Percentiles rank a stretch among this genome's conserved stretches.
phyloP scores from a whole-genome alignment of 2,113 vertebrate genomes.

The Corydoras sp. region DNA sequence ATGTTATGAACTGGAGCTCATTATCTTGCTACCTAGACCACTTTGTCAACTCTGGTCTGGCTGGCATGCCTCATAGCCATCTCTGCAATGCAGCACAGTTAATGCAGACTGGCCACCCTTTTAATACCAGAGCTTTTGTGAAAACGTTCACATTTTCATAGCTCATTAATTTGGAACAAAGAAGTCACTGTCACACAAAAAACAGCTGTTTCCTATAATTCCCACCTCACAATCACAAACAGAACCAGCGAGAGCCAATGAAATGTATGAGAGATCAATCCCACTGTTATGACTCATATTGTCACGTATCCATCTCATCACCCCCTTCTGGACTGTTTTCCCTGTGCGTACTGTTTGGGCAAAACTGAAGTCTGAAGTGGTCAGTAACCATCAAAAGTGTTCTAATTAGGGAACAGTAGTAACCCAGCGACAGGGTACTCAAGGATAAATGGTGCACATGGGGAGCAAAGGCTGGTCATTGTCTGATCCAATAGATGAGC shows the following conservation, averaged over 20 bases:
- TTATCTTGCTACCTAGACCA: constrained; percentile 16
- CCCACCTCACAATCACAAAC: constrained; percentile 44
- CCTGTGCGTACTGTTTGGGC: too few species aligned
- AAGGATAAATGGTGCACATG: too few species aligned
- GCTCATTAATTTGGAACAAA: constrained; percentile 60
- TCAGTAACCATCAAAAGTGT: too few species aligned
- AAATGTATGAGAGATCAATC: constrained; percentile 21
- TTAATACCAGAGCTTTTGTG: constrained; percentile 61
- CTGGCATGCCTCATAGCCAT: constrained; percentile 55
- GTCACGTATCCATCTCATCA: too few species aligned
- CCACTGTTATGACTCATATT: constrained; percentile 29
- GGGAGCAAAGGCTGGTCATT: too few species aligned
- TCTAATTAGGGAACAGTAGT: too few species aligned
- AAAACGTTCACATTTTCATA: constrained; percentile 58
- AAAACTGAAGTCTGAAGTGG: too few species aligned
- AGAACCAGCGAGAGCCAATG: constrained; percentile 19
- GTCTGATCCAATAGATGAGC: too few species aligned
- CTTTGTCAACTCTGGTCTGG: constrained; percentile 42
- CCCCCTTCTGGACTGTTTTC: too few species aligned
- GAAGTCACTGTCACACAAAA: constrained; percentile 60
- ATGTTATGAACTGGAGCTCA: not conserved
- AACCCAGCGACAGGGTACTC: too few species aligned
- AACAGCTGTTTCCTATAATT: constrained; percentile 63
- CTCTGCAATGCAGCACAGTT: constrained; percentile 54
- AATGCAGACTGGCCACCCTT: constrained; percentile 58